These are phyloP conservation scores for Datnioides undecimradiatus DNA, from an alignment of 2,113 vertebrate species.

Conservation along the genomic window DNA sequence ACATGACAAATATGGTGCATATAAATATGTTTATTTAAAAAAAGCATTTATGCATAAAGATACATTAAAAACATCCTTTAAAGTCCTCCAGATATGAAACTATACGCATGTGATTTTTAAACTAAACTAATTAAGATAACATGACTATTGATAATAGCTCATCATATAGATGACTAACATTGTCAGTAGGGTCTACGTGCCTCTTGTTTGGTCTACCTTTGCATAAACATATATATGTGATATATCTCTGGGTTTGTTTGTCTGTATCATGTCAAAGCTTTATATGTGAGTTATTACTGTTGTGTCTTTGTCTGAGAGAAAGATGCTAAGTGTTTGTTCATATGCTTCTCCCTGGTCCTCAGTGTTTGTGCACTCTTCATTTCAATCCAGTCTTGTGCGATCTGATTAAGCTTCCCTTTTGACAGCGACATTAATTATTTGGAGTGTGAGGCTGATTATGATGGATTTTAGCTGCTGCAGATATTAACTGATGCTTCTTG, in stretches of 20 bases:
- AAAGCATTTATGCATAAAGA: slow-evolving; percentile 5
- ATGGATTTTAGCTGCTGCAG: slow-evolving; percentile 18
- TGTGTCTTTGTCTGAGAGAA: slow-evolving; percentile 53
- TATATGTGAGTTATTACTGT: slow-evolving; percentile 48
- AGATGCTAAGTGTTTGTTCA: slow-evolving; percentile 42
- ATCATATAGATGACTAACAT: slow-evolving; percentile 70
- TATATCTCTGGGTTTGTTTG: slow-evolving; percentile 37
- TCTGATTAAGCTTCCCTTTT: slow-evolving; percentile 14
- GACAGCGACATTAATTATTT: slow-evolving; percentile 8
- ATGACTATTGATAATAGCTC: slow-evolving; percentile 18
- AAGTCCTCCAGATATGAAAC: slow-evolving; percentile 16
- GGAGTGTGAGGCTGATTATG: background rate
- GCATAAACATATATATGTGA: slow-evolving; percentile 62
- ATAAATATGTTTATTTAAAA: too few relatives aligned
- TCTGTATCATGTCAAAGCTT: slow-evolving; percentile 47
- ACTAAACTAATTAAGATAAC: slow-evolving; percentile 16
- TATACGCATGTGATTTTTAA: slow-evolving; percentile 17
- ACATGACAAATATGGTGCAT: slow-evolving; percentile 25
- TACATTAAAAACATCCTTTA: slow-evolving; percentile 26
- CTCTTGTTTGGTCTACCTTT: slow-evolving; percentile 53
- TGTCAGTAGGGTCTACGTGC: slow-evolving; percentile 52
- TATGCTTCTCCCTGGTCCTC: slow-evolving; percentile 45
- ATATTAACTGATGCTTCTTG: slow-evolving; percentile 39
- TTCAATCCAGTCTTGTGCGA: slow-evolving; percentile 26
- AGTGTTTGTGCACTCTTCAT: slow-evolving; percentile 64